Base-by-base conservation (phyloP, 2,888 invertebrate genomes). In the Oligia strigilis region DNA sequence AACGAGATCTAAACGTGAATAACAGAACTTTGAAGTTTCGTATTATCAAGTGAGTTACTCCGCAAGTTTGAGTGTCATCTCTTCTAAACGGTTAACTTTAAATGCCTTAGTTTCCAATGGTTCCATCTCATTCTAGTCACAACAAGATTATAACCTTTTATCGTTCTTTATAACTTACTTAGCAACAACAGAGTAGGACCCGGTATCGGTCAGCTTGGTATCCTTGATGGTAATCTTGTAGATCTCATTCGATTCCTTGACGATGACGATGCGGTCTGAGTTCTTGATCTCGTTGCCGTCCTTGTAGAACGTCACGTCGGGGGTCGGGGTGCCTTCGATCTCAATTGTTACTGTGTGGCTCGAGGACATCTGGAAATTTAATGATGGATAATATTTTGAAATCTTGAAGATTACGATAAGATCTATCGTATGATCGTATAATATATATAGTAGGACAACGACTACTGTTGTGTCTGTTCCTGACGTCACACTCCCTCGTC, bases 161-260 rank as follows among this genome's bases (percentile, higher is more conserved):
- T 58, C 23, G 11, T 58, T 11, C 0, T 14, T 29, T 14, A 17
- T 17, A 64, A 65, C 96, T 94, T 71, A 96, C 96, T 98, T 98
- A 0, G 98, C 99, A 1, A 98, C 98, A 6, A 99, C 98, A 0
- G 99, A 99, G 94, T 99, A 99, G 0, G 98, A 98, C 4, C 99
- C 99, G 23, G 98, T 97, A 92, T 99, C 99, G 2, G 98, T 98
- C 73, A 98, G 97, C 90, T 97, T 97, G 65, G 98, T 97, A 72
- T 98, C 97, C 85, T 98, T 98, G 78, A 99, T 98, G 71, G 98
- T 97, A 80, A 99, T 97, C 79, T 97, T 97, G 92, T 98, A 98
- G 49, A 97, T 97, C 75, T 98, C 98, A 0, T 97, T 97, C n/a
- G 97, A 97, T 82, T 98, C 98, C 93, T 98, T 98, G 0, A 97